Conservation (phyloP, 2,113 vertebrate genomes). For the Salvelinus namaycush region DNA sequence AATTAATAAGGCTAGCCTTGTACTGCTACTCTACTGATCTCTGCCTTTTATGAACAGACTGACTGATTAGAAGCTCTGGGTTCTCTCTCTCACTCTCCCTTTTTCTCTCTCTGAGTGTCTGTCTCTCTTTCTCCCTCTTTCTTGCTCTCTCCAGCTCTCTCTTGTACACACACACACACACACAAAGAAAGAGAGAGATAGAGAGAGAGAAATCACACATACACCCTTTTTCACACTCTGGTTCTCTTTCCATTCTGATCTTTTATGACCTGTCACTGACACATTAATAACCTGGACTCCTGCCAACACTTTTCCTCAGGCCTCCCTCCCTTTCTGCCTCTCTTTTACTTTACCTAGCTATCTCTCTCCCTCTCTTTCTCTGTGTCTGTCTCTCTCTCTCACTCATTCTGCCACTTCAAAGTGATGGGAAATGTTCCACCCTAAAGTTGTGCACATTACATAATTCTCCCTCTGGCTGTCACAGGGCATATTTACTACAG, state of each 20-base stretch:
- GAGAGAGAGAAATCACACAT: background rate
- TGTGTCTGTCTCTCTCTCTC: background rate
- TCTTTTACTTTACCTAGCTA: background rate
- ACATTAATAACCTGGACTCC: slow-evolving; percentile 33
- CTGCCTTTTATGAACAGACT: background rate
- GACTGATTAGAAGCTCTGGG: slow-evolving; percentile 18
- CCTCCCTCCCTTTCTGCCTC: slow-evolving; percentile 1
- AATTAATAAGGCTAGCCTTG: slow-evolving; percentile 12
- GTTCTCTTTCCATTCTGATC: background rate
- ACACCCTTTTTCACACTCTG: background rate
- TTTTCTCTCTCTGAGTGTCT: background rate
- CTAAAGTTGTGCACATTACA: slow-evolving; percentile 30
- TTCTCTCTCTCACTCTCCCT: background rate
- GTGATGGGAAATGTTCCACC: slow-evolving; percentile 34
- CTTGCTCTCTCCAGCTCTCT: background rate
- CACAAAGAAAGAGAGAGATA: background rate
- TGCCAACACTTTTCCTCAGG: slow-evolving; percentile 32
- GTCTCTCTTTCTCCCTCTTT: too few relatives aligned
- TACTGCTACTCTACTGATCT: background rate
- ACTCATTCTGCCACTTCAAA: slow-evolving; percentile 35
- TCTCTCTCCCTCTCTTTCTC: background rate
- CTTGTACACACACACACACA: background rate
- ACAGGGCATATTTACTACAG: slow-evolving; percentile 18
- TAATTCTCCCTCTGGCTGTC: slow-evolving; percentile 17
- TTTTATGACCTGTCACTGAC: slow-evolving; percentile 36